Evolutionary conservation across 2,797 vertebrate species (phyloP).

Genomic region (Margarornis squamiger): DNA sequence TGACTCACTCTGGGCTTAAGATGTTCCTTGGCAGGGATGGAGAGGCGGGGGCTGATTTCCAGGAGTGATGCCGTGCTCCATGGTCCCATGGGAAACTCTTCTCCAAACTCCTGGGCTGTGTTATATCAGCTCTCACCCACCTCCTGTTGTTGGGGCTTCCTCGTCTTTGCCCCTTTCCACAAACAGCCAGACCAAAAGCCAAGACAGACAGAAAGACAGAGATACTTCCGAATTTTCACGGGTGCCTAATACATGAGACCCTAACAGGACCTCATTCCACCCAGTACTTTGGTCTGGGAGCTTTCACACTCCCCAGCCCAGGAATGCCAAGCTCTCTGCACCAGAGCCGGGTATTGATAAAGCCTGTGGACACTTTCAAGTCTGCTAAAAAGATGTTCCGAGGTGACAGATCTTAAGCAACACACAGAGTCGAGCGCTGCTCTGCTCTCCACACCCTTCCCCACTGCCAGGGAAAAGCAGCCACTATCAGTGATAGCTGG

Average conservation of each 20-base stretch:
- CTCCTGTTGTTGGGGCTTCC: fast-evolving
- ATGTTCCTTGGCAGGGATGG: not conserved
- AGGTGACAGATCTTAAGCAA: slow-evolving; percentile 66
- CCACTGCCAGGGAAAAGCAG: slow-evolving; percentile 24
- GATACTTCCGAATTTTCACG: not conserved
- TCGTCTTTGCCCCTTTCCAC: not conserved
- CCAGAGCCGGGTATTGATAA: not conserved
- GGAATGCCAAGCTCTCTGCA: not conserved
- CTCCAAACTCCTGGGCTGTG: not conserved
- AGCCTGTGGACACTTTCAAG: slow-evolving; percentile 22
- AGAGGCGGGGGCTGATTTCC: fast-evolving
- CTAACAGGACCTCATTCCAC: not conserved
- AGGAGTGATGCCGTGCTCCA: fast-evolving
- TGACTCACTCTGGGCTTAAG: not conserved
- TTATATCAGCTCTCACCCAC: not conserved
- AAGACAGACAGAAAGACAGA: not conserved
- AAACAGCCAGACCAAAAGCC: not conserved
- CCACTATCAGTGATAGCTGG: slow-evolving; percentile 65
- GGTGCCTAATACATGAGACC: not conserved
- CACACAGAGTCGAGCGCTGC: slow-evolving; percentile 14
- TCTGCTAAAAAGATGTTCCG: slow-evolving; percentile 61
- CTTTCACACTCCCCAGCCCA: not conserved
- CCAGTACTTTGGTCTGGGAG: not conserved
- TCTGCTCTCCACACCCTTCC: slow-evolving; percentile 53
- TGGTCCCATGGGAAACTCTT: not conserved